Conservation (phyloP, 2,113 vertebrate species). For the Ceuthmochares aereus region DNA sequence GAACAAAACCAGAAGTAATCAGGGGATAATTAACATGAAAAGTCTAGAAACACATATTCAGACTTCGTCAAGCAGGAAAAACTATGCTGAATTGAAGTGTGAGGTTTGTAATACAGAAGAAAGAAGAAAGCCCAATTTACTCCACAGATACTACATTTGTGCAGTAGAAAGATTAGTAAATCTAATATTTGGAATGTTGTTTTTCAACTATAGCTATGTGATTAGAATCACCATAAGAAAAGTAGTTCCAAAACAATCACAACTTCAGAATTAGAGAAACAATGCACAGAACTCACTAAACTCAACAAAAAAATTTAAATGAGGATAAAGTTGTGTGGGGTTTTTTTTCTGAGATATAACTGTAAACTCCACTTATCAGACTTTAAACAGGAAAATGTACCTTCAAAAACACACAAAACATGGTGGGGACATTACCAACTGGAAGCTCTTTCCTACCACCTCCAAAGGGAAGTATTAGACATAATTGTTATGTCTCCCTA, state of each 20-base stretch:
- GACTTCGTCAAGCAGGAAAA: not conserved
- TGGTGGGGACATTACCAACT: not conserved
- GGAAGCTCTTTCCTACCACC: not conserved
- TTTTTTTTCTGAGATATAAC: not conserved
- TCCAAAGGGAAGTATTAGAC: not conserved
- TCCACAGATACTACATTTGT: not conserved
- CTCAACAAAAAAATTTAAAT: not conserved
- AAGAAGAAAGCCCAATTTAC: not conserved
- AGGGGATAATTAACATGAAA: not conserved
- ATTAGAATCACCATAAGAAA: not conserved
- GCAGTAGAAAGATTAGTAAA: not conserved
- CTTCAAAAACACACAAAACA: not conserved
- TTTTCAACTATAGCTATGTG: not conserved
- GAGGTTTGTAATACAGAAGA: not conserved
- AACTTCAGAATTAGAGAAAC: not conserved
- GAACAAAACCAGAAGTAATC: not conserved
- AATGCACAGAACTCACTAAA: not conserved
- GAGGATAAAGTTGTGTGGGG: accelerated
- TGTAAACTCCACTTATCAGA: not conserved
- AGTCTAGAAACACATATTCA: not conserved
- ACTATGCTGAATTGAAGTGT: not conserved
- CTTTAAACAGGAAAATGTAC: not conserved
- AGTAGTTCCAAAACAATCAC: not conserved
- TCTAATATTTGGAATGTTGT: not conserved
- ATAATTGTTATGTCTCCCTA: not conserved